Evolutionary conservation across 2,888 invertebrate species (phyloP).

Genomic region (Euplexia lucipara): DNA sequence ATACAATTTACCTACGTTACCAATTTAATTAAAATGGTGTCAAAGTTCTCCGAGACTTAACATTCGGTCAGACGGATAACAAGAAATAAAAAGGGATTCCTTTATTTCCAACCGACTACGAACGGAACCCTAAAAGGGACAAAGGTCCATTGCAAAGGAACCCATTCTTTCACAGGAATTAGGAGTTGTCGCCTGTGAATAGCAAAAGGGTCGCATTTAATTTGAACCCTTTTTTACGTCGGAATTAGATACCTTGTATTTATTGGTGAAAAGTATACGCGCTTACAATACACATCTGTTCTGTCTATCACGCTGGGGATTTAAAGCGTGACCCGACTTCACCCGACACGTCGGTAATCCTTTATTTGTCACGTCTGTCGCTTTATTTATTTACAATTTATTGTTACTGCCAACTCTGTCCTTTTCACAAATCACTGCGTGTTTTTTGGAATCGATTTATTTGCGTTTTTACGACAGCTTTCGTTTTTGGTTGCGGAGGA

Average conservation of each 20-base stretch:
- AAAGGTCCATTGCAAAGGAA: constrained; percentile 8
- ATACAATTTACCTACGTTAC: too few species aligned
- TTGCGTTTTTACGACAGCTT: not conserved
- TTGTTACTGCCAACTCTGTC: constrained; percentile 12
- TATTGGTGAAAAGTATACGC: constrained; percentile 21
- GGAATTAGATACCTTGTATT: constrained; percentile 35
- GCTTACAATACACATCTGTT: constrained; percentile 41
- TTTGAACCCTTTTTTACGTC: constrained; percentile 31
- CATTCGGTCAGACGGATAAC: too few species aligned
- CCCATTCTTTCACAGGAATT: constrained; percentile 18
- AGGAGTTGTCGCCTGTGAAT: constrained; percentile 36
- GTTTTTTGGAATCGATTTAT: not conserved
- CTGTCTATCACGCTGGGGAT: constrained; percentile 39
- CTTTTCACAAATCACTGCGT: constrained; percentile 4
- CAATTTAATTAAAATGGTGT: too few species aligned
- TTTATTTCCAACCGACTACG: too few species aligned
- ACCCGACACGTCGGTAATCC: constrained; percentile 35
- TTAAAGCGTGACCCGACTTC: constrained; percentile 22
- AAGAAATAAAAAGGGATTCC: too few species aligned
- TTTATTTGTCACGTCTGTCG: constrained; percentile 36
- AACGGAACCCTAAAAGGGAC: not conserved
- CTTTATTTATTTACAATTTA: constrained; percentile 45
- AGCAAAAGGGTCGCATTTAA: constrained; percentile 30
- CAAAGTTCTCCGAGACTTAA: too few species aligned
- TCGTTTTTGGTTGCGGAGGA: too few species aligned